Evolutionary conservation across 2,888 invertebrate genomes (phyloP).

Genomic region (Geophilus truncorum): DNA sequence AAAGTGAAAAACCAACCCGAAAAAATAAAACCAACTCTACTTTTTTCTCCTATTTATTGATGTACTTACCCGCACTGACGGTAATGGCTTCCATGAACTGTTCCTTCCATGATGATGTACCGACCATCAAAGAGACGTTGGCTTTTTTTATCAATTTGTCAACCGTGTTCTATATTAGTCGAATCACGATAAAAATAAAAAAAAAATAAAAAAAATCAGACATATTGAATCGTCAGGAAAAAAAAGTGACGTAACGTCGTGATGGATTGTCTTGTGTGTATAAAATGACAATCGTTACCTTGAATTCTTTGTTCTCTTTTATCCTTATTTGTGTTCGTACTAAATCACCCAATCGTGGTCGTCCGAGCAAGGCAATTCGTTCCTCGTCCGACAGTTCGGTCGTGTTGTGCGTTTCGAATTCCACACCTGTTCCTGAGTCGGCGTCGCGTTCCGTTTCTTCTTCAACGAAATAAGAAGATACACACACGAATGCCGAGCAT

Average conservation of each 20-base stretch:
- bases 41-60: neutral
- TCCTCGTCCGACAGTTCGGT: constrained; percentile 59
- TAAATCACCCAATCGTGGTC: constrained; percentile 84
- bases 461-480: neutral
- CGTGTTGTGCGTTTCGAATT: constrained; percentile 16
- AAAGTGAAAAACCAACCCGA: neutral
- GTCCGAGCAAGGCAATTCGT: constrained; percentile 81
- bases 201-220: neutral
- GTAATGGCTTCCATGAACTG: constrained; percentile 96
- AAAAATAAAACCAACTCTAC: neutral
- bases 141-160: constrained; percentile 97
- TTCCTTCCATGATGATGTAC: constrained; percentile 98
- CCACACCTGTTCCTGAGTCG: constrained; percentile 32
- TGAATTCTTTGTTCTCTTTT: constrained; percentile 97
- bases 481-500: too few relatives aligned
- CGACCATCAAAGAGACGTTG: constrained; percentile 80
- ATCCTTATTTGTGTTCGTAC: constrained; percentile 81
- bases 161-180: constrained; percentile 72
- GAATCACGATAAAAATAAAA: neutral
- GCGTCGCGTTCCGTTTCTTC: constrained; percentile 27
- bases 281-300: constrained; percentile 59
- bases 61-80: constrained; percentile 72
- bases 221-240: neutral
- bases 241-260: neutral
- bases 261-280: neutral